Conservation (phyloP, 2,113 vertebrate genomes). For the Melanocharis versteri region DNA sequence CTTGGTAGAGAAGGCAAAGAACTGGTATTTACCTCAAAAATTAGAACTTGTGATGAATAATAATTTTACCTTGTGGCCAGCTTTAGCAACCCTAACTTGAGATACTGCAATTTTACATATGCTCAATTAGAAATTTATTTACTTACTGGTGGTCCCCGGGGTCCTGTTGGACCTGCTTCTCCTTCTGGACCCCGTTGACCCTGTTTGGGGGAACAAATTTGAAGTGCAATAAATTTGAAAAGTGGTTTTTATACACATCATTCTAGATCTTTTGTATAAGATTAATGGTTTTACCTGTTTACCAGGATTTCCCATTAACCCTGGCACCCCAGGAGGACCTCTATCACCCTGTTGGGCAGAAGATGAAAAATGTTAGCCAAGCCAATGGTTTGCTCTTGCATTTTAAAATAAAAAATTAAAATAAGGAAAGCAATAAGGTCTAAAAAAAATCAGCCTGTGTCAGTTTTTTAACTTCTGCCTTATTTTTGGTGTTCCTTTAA, state of each 20-base stretch:
- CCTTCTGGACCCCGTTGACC: slow-evolving; percentile 89
- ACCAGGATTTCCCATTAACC: slow-evolving; percentile 88
- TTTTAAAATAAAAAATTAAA: background rate
- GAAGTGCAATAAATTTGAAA: background rate
- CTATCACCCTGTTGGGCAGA: slow-evolving; percentile 77
- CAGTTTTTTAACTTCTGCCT: background rate
- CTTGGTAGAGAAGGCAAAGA: background rate
- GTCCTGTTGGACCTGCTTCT: slow-evolving; percentile 84
- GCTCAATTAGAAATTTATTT: background rate
- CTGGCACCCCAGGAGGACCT: slow-evolving; percentile 82
- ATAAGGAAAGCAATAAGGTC: background rate
- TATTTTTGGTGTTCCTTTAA: background rate
- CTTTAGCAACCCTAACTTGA: background rate
- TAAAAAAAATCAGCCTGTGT: background rate
- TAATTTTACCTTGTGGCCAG: background rate
- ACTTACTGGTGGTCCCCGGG: slow-evolving; percentile 86
- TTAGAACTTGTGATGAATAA: background rate
- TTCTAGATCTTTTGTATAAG: background rate
- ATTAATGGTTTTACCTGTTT: slow-evolving; percentile 79
- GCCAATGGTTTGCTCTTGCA: background rate
- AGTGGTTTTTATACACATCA: background rate
- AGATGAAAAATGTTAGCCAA: background rate
- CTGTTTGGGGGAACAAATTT: slow-evolving; percentile 62
- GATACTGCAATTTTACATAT: background rate
- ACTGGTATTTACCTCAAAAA: background rate